phyloP scores from a whole-genome alignment of 2,888 invertebrate genomes.

The Carabus problematicus region DNA sequence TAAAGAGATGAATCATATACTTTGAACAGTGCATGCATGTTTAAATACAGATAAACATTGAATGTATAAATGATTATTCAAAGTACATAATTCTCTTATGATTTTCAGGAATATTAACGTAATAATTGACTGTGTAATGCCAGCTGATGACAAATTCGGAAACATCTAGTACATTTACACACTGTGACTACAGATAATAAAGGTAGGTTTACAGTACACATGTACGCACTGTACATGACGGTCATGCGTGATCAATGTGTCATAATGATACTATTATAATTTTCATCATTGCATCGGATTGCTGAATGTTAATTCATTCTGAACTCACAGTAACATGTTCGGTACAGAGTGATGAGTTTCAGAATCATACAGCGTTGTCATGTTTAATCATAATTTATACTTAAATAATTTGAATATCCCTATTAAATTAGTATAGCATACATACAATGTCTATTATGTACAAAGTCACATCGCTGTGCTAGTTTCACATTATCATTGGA shows the following conservation, averaged over 20 bases:
- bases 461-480: too few species aligned
- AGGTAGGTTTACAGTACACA: constrained; percentile 1
- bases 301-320: background rate
- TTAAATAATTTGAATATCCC: constrained; percentile 45
- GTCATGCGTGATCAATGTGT: background rate
- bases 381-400: background rate
- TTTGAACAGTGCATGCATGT: too few species aligned
- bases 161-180: constrained; percentile 29
- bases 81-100: too few species aligned
- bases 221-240: background rate
- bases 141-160: constrained; percentile 36
- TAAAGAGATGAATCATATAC: too few species aligned
- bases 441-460: constrained; percentile 53
- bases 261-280: background rate
- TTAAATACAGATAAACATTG: too few species aligned
- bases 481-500: constrained; percentile 57
- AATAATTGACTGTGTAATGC: constrained; percentile 35
- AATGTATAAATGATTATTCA: too few species aligned
- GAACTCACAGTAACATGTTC: background rate
- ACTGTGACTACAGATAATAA: constrained; percentile 9
- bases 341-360: too few species aligned
- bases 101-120: background rate
- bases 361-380: too few species aligned
- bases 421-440: constrained; percentile 49
- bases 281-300: background rate